Evolutionary conservation across 2,888 invertebrate genomes (phyloP).

Genomic region (Gymnosoma rotundatum): DNA sequence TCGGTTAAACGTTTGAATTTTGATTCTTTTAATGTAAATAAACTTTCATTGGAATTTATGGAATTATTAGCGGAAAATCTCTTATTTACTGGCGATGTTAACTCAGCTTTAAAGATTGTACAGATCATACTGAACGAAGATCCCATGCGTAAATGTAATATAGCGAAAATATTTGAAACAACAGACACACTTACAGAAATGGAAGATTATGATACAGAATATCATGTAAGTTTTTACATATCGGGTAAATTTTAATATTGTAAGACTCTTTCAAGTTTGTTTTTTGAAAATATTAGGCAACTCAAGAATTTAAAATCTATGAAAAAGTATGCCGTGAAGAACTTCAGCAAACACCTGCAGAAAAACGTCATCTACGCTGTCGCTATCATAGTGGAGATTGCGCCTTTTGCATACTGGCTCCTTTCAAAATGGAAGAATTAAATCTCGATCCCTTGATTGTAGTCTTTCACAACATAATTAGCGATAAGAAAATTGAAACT

Average conservation of each 20-base stretch:
- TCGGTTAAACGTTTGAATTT: slow-evolving; percentile 89
- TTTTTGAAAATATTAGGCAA: slow-evolving; percentile 70
- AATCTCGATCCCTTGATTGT: slow-evolving; percentile 83
- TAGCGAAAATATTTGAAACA: slow-evolving; percentile 83
- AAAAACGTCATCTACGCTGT: slow-evolving; percentile 76
- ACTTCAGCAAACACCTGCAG: slow-evolving; percentile 71
- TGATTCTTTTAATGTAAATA: slow-evolving; percentile 80
- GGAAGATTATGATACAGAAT: slow-evolving; percentile 29
- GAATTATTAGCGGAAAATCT: slow-evolving; percentile 77
- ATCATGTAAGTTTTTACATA: slow-evolving; percentile 53
- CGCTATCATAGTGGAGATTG: slow-evolving; percentile 74
- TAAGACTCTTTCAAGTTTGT: background rate
- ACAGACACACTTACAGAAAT: slow-evolving; percentile 33
- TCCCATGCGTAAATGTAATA: slow-evolving; percentile 90
- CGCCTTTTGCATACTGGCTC: slow-evolving; percentile 73
- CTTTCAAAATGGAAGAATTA: slow-evolving; percentile 83
- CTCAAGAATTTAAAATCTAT: slow-evolving; percentile 80
- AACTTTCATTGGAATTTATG: slow-evolving; percentile 75
- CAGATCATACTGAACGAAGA: slow-evolving; percentile 89
- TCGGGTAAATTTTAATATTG: background rate
- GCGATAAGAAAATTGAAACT: slow-evolving; percentile 83
- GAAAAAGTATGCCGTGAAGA: slow-evolving; percentile 81
- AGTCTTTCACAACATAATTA: slow-evolving; percentile 84
- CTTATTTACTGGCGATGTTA: slow-evolving; percentile 87
- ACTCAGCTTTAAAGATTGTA: slow-evolving; percentile 91